Percentiles rank a stretch among this genome's conserved stretches.
Conservation (phyloP, 2,888 invertebrate species). For the Pedicia rivosa region DNA sequence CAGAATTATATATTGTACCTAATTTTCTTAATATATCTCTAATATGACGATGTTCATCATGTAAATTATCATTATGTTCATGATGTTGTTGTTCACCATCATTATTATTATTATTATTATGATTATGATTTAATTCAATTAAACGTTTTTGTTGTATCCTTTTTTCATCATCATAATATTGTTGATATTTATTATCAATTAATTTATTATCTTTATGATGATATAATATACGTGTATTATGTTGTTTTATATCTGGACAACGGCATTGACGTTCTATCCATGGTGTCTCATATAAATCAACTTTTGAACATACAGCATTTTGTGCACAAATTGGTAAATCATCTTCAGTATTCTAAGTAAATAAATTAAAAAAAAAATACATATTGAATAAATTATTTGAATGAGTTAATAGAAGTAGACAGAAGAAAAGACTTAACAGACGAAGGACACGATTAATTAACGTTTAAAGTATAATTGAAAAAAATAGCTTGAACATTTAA, state of each 20-base stretch:
- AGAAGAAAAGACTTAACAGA: too few species aligned
- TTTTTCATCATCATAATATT: conserved; percentile 19
- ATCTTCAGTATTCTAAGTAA: conserved; percentile 56
- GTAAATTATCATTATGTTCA: background rate
- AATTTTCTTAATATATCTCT: conserved; percentile 27
- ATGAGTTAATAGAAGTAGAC: too few species aligned
- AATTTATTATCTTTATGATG: conserved; percentile 4
- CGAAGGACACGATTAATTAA: too few species aligned
- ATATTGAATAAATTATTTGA: too few species aligned
- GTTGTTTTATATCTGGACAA: conserved; percentile 51
- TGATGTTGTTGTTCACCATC: background rate
- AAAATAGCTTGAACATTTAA: too few species aligned
- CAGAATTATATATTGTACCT: conserved; percentile 24
- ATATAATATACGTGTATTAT: conserved; percentile 11
- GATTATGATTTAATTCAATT: conserved; percentile 19
- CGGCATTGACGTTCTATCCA: conserved; percentile 80
- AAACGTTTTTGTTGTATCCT: conserved; percentile 21
- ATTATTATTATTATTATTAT: conserved; percentile 12
- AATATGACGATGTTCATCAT: conserved; percentile 22
- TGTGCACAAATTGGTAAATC: conserved; percentile 65
- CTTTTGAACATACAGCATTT: conserved; percentile 71
- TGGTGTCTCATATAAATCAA: conserved; percentile 70
- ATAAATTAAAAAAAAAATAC: conserved; percentile 7
- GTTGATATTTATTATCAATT: conserved; percentile 6
- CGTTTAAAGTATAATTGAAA: too few species aligned